phyloP scores from a whole-genome alignment of 2,888 invertebrate species.

The Cenopis cana region DNA sequence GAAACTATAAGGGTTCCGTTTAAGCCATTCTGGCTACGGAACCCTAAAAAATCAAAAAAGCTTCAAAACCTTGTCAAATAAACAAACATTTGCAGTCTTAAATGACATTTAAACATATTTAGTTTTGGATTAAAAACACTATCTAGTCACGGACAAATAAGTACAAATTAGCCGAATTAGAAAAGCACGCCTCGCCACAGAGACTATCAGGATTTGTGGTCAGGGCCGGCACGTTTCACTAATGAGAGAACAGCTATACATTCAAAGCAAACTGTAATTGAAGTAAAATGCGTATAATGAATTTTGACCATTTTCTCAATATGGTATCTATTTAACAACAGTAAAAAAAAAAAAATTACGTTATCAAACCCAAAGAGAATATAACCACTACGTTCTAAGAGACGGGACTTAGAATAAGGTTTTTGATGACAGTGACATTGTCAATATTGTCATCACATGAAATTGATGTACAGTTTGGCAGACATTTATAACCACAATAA shows the following conservation, averaged over 20 bases:
- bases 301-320: neutral
- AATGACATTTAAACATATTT: neutral
- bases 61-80: neutral
- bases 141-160: conserved; percentile 23
- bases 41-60: too few relatives aligned
- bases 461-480: too few relatives aligned
- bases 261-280: conserved; percentile 29
- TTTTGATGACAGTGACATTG: too few relatives aligned
- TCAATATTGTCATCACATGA: too few relatives aligned
- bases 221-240: conserved; percentile 32
- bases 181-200: conserved; percentile 35
- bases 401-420: too few relatives aligned
- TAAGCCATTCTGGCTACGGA: too few relatives aligned
- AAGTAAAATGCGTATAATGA: conserved; percentile 4
- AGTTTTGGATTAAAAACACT: neutral
- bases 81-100: neutral
- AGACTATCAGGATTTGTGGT: conserved; percentile 37
- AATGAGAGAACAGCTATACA: conserved; percentile 29
- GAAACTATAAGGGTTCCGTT: too few relatives aligned
- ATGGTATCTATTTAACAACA: too few relatives aligned
- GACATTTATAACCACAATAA: too few relatives aligned
- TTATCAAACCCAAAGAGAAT: too few relatives aligned
- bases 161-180: conserved; percentile 29
- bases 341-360: too few relatives aligned
- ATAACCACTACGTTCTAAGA: too few relatives aligned